These are phyloP conservation scores for Papilio polytes DNA, from an alignment of 1,140 invertebrate genomes.

Conservation along the genomic window DNA sequence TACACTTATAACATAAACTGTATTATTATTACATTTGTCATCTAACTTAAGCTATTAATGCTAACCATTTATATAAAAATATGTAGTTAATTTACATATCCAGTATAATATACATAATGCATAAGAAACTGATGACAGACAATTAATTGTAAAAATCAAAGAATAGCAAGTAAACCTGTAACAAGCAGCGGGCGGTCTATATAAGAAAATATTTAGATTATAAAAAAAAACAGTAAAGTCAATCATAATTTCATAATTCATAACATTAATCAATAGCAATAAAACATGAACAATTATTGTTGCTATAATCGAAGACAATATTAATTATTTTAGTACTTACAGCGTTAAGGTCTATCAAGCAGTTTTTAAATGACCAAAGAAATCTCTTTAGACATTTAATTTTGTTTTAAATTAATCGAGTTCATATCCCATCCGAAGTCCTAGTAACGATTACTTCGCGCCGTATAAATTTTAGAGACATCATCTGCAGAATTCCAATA, in stretches of 20 bases:
- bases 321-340: neutral
- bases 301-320: neutral
- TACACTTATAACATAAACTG: neutral
- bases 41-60: slow-evolving; percentile 80
- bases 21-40: neutral
- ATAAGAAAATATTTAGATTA: neutral
- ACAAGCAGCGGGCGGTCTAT: too few species aligned
- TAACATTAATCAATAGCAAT: neutral
- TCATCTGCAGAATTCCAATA: slow-evolving; percentile 81
- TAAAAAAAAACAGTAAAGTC: neutral
- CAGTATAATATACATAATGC: neutral
- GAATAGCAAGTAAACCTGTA: too few species aligned
- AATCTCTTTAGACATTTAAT: slow-evolving; percentile 75
- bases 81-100: neutral
- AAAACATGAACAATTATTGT: neutral
- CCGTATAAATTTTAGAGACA: slow-evolving; percentile 77
- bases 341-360: slow-evolving; percentile 63
- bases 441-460: slow-evolving; percentile 65
- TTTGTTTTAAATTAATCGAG: slow-evolving; percentile 78
- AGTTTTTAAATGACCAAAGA: slow-evolving; percentile 64
- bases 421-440: slow-evolving; percentile 69
- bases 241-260: too few species aligned
- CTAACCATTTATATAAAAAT: slow-evolving; percentile 85
- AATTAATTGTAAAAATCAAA: too few species aligned
- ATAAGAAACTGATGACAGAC: neutral